phyloP scores from a whole-genome alignment of 1,140 invertebrate species.

The Maconellicoccus hirsutus region DNA sequence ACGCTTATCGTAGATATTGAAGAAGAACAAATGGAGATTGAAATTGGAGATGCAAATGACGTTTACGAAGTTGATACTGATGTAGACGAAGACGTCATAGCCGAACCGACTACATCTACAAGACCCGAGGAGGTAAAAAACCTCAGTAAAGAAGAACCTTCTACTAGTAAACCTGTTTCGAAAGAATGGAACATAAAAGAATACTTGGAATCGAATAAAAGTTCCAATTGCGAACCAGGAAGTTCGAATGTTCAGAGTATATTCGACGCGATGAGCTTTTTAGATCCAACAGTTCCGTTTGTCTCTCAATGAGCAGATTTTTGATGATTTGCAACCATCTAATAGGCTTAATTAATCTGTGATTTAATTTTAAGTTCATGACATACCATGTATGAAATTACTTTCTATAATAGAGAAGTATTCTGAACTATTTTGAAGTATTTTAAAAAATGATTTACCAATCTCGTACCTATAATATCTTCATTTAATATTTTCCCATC shows the following conservation, averaged over 20 bases:
- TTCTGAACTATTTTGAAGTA: too few relatives aligned
- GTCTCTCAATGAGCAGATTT: not conserved
- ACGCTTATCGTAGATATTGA: not conserved
- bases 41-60: not conserved
- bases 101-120: too few relatives aligned
- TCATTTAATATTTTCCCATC: too few relatives aligned
- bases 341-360: too few relatives aligned
- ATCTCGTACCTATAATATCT: too few relatives aligned
- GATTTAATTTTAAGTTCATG: too few relatives aligned
- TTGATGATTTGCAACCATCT: too few relatives aligned
- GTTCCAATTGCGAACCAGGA: not conserved
- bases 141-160: not conserved
- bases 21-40: not conserved
- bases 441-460: too few relatives aligned
- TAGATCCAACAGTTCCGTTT: not conserved
- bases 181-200: not conserved
- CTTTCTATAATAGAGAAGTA: too few relatives aligned
- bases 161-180: not conserved
- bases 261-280: not conserved
- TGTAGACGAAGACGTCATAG: not conserved
- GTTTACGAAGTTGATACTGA: not conserved
- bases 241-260: not conserved
- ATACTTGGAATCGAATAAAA: not conserved
- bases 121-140: not conserved
- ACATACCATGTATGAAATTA: too few relatives aligned